A percentile compares a stretch with the other conserved stretches of the same genome.
phyloP scores from a whole-genome alignment of 2,888 invertebrate species.

The Leptinotarsa peninsularis region DNA sequence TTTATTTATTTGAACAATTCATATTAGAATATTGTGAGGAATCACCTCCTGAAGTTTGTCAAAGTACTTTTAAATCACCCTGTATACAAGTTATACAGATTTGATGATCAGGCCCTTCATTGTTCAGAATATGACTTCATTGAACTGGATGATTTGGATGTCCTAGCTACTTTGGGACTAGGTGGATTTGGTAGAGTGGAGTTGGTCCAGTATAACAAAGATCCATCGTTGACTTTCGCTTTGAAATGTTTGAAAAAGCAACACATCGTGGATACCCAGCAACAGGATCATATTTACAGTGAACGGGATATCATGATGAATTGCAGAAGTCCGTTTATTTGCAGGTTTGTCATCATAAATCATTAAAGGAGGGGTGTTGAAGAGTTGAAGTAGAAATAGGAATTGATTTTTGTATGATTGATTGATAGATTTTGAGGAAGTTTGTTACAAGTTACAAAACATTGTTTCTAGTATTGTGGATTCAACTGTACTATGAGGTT shows the following conservation, averaged over 20 bases:
- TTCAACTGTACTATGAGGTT: too few species aligned
- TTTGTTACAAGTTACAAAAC: too few species aligned
- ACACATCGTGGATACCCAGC: constrained; percentile 79
- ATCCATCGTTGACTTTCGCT: constrained; percentile 71
- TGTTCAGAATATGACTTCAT: constrained; percentile 65
- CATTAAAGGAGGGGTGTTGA: too few species aligned
- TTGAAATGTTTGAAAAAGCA: constrained; percentile 80
- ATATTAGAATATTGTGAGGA: too few species aligned
- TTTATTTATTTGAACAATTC: too few species aligned
- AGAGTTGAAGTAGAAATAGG: too few species aligned
- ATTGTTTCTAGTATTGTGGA: too few species aligned
- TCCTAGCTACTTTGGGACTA: constrained; percentile 76
- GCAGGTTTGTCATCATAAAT: constrained; percentile 68
- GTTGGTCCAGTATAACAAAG: constrained; percentile 68
- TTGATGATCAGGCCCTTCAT: too few species aligned
- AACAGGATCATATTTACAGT: constrained; percentile 79
- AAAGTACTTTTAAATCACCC: too few species aligned
- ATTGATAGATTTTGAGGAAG: too few species aligned
- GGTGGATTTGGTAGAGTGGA: constrained; percentile 82
- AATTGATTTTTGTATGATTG: too few species aligned
- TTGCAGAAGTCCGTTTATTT: constrained; percentile 79
- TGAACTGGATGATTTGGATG: constrained; percentile 71
- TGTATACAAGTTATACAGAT: neutral
- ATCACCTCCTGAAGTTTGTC: too few species aligned
- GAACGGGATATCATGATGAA: constrained; percentile 78